Percentiles rank a stretch among this genome's conserved stretches.
Evolutionary conservation across 2,113 vertebrate genomes (phyloP).

Genomic region (Kobus ellipsiprymnus): DNA sequence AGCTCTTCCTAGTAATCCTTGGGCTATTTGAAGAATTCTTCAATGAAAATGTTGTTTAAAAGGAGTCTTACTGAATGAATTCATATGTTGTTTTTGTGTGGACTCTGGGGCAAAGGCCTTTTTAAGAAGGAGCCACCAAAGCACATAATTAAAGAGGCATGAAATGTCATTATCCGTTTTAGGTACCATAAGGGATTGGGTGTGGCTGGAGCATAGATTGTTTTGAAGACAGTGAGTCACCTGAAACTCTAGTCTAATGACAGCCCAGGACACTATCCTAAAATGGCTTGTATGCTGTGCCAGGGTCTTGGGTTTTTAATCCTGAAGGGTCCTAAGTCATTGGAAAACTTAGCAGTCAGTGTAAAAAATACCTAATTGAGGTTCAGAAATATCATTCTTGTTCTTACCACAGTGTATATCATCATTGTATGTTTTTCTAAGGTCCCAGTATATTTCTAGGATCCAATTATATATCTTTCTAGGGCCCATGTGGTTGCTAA

Average conservation of each 20-base stretch:
- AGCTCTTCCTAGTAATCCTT: not conserved
- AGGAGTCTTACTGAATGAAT: not conserved
- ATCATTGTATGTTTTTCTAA: not conserved
- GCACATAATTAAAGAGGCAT: not conserved
- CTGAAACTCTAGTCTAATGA: not conserved
- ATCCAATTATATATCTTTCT: not conserved
- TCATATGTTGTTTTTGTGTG: not conserved
- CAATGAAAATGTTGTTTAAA: not conserved
- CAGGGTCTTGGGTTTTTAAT: not conserved
- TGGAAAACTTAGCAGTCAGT: not conserved
- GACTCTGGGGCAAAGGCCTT: not conserved
- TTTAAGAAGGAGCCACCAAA: not conserved
- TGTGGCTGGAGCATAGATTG: not conserved
- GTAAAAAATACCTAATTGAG: not conserved
- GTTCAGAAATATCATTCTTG: not conserved
- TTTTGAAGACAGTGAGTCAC: not conserved
- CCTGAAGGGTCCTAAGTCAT: not conserved
- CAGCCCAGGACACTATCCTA: not conserved
- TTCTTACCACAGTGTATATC: not conserved
- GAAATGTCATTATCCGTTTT: not conserved
- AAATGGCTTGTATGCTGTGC: not conserved
- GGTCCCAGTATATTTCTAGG: not conserved
- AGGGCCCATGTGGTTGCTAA: rapidly evolving
- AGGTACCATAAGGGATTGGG: not conserved
- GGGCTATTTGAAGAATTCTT: not conserved